phyloP scores from a whole-genome alignment of 2,797 vertebrate genomes.

The Tapirus indicus region DNA sequence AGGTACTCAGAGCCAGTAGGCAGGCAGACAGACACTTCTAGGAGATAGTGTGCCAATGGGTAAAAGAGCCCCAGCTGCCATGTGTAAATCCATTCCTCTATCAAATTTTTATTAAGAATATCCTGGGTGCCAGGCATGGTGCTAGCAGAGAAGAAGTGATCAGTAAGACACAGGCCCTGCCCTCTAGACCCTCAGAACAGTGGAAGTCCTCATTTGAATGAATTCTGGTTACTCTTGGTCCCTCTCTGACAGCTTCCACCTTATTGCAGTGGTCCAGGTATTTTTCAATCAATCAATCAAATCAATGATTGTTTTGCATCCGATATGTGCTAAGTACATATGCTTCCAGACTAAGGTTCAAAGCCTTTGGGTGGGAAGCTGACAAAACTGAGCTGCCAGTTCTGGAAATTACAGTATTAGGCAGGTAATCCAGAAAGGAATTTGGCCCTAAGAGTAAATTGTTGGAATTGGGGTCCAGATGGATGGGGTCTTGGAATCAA shows the following conservation, averaged over 20 bases:
- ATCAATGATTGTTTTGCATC: neutral
- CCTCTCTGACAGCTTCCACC: neutral
- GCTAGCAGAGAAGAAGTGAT: neutral
- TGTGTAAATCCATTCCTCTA: neutral
- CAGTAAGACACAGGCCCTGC: neutral
- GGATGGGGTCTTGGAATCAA: neutral
- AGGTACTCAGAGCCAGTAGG: neutral
- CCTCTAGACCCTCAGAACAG: neutral
- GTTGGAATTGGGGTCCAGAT: neutral
- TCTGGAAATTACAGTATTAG: neutral
- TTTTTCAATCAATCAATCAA: neutral
- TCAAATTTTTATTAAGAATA: neutral
- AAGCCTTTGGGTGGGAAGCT: neutral
- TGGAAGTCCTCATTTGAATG: neutral
- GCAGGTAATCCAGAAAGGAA: neutral
- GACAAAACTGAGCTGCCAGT: neutral
- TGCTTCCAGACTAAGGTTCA: neutral
- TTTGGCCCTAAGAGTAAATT: neutral
- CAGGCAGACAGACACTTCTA: neutral
- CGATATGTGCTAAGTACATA: neutral
- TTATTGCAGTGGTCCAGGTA: neutral
- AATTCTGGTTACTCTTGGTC: neutral
- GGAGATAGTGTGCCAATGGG: neutral
- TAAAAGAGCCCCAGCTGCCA: neutral
- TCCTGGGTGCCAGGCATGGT: neutral